phyloP scores from a whole-genome alignment of 2,797 vertebrate species.

The Sebastes paucispinis region DNA sequence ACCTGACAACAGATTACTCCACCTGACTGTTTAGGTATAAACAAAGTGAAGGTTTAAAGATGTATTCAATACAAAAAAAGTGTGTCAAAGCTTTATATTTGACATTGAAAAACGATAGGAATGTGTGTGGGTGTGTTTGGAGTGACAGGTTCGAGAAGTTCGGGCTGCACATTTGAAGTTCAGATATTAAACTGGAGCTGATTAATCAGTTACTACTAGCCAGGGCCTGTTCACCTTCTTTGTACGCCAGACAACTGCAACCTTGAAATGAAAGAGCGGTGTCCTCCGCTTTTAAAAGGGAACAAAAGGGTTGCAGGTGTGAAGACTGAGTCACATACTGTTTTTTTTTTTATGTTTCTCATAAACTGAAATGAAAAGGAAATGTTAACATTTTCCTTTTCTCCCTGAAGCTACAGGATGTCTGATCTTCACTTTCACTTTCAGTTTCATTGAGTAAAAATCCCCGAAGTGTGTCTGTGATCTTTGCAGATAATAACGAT shows the following conservation, averaged over 20 bases:
- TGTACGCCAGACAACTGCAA: conserved; percentile 10
- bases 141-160: background rate
- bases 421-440: conserved; percentile 62
- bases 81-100: background rate
- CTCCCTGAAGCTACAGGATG: rapidly evolving
- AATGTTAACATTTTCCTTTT: background rate
- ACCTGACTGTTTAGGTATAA: conserved; percentile 60
- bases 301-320: background rate
- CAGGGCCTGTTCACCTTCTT: conserved; percentile 1
- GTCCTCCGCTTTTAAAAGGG: background rate
- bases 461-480: background rate
- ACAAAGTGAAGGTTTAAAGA: conserved; percentile 55
- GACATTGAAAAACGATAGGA: background rate
- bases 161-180: background rate
- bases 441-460: conserved; percentile 45
- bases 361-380: background rate
- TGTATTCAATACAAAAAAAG: conserved; percentile 47
- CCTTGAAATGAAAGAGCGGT: conserved; percentile 20
- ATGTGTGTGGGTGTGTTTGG: background rate
- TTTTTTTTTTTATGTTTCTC: background rate
- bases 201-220: conserved; percentile 70
- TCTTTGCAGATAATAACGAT: background rate
- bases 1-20: conserved; percentile 45
- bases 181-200: conserved; percentile 33
- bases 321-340: background rate